Base-by-base conservation (phyloP, 1,140 invertebrate genomes). In the Reticulitermes speratus region DNA sequence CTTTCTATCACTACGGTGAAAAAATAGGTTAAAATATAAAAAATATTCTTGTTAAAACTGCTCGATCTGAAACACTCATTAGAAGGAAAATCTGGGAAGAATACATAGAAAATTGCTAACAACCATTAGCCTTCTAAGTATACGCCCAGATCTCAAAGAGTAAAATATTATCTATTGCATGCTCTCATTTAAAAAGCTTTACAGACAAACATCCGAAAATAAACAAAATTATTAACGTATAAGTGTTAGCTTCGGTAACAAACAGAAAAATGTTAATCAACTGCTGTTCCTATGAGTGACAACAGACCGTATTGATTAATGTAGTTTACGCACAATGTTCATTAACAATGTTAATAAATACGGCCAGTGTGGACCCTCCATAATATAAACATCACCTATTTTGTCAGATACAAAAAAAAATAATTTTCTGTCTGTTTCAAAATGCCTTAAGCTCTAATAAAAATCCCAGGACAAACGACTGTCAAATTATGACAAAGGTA, bases 301-400 rank as follows among this genome's bases (percentile, higher is more conserved):
- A 75, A 75, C 65, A 75, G n/a, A 30, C 9, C 65, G n/a, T 75
- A 75, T 75, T 75, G 25, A 75, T 75, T 75, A 75, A 75, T 12
- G 65, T 30, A 75, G n/a, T 75, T 75, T 75, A 75, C 65, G 5
- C 30, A 75, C 65, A 75, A 75, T 75, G 65, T 75, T 75, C 65
- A 75, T 75, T 75, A 75, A 75, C 65, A 75, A 75, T 75, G 65
- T 75, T 75, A 75, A 75, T 25, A 75, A 75, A 30, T 75, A 75
- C n/a, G 65, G n/a, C n/a, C 65, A 75, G 65, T 65, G 59, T 65
- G 59, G 59, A 23, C 59, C 59, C 8, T 25, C 59, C 25, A 65
- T 65, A 75, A 75, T 30, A 75, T 30, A 75, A 75, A 75, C 65
- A 75, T 9, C 25, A 25, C 25, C n/a, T 30, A 30, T 75, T 75